Percentiles rank a stretch among this genome's conserved stretches.
phyloP scores from a whole-genome alignment of 2,888 invertebrate species.

The Spialia ferax region DNA sequence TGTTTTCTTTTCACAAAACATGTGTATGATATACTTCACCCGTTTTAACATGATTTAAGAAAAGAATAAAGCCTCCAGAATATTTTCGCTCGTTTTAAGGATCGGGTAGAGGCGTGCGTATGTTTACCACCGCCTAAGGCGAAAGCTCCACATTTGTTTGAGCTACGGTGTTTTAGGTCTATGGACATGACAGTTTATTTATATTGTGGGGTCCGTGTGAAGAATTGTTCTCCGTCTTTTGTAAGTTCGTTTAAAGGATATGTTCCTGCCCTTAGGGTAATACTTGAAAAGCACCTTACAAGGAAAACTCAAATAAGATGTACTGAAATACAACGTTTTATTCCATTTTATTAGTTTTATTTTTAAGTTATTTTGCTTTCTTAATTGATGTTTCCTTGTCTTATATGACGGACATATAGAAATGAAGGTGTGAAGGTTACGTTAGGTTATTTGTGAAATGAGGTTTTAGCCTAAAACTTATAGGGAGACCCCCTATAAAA shows the following conservation, averaged over 20 bases:
- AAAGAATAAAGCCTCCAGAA: conserved; percentile 16
- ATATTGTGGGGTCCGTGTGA: conserved; percentile 41
- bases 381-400: no score
- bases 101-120: conserved; percentile 29
- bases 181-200: conserved; percentile 41
- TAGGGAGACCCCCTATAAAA: no score
- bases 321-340: background rate
- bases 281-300: conserved; percentile 28
- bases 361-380: background rate
- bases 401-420: no score
- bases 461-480: no score
- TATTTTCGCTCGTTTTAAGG: conserved; percentile 34
- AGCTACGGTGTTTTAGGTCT: conserved; percentile 35
- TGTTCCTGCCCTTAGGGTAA: conserved; percentile 28
- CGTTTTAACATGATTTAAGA: conserved; percentile 19
- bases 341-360: background rate
- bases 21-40: conserved; percentile 2
- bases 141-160: conserved; percentile 38
- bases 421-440: no score
- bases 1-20: background rate
- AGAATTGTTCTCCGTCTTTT: conserved; percentile 38
- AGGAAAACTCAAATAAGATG: conserved; percentile 11
- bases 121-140: conserved; percentile 27
- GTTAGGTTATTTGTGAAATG: no score
- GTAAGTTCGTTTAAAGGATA: conserved; percentile 37